These are phyloP conservation scores for Acanthurus leucopareius DNA, from an alignment of 2,797 vertebrate species.

Conservation along the genomic window DNA sequence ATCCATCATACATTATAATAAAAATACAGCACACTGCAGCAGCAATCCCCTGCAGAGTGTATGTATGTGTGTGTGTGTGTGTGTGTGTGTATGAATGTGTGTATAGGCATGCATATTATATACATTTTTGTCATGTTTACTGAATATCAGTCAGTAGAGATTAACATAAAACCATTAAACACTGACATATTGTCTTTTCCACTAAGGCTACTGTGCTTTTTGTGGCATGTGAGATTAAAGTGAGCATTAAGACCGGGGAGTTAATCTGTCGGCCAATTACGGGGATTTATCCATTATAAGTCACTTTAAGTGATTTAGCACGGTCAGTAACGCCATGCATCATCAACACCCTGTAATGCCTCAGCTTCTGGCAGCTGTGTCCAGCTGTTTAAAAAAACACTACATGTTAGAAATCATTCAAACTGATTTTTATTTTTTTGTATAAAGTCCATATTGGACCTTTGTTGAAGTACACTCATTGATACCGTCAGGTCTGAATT, in stretches of 20 bases:
- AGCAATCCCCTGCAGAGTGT: constrained; percentile 19
- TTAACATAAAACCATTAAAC: constrained; percentile 37
- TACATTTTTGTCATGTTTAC: constrained; percentile 5
- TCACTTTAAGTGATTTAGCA: constrained; percentile 57
- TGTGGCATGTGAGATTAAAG: constrained; percentile 43
- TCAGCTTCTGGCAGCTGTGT: constrained; percentile 14
- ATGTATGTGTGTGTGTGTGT: constrained; percentile 17
- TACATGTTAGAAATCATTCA: not conserved
- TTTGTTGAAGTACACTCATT: not conserved
- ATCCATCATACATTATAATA: constrained; percentile 60
- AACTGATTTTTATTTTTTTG: not conserved
- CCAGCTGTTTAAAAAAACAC: not conserved
- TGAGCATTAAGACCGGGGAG: constrained; percentile 28
- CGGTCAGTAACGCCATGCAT: constrained; percentile 47
- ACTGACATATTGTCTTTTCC: constrained; percentile 31
- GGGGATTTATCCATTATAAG: constrained; percentile 49
- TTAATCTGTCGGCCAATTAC: constrained; percentile 64
- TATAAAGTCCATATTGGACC: not conserved
- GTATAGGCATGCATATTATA: not conserved
- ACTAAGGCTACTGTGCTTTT: constrained; percentile 36
- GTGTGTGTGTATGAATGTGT: constrained; percentile 13
- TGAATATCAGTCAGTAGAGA: constrained; percentile 23
- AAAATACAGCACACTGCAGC: constrained; percentile 60
- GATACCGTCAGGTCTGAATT: not conserved
- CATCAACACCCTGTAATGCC: constrained; percentile 18